Evolutionary conservation across 1,140 invertebrate genomes (phyloP), one percentile per base, ranked within the genome.

Genomic region (Tribolium madens): DNA sequence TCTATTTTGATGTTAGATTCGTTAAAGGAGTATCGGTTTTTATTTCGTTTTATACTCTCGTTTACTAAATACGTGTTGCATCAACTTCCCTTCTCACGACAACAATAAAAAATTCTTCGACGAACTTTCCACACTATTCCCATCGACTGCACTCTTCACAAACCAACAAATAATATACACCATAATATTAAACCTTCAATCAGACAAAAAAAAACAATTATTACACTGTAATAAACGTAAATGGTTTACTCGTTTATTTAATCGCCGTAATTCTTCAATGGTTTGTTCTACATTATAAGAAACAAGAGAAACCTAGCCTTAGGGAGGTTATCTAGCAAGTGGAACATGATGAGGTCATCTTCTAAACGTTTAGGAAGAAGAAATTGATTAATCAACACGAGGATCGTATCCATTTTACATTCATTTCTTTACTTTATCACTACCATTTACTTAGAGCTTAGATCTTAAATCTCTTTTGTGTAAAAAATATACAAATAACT

Each of bases 1-100:
- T 76, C 75, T 76, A 70, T 76, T 76, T 52, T 76, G 60, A 76
- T 76, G 75, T 76, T 70, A 76, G 75, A 60, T 70, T 76, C 75
- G 75, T 76, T 76, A 76, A 76, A 64, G 57, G 26, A 64, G 57
- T 64, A 64, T 75, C 73, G 73, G 21, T 75, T 75, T 75, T 75
- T 75, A 64, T 68, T 75, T 75, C 73, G 73, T 75, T 68, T 64
- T 75, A 64, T 75, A 48, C 46, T 64, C 33, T 75, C 73, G 57
- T 75, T 68, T 68, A 68, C 73, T 75, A 36, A 68, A 75, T 64
- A 64, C 48, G 48, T 64, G 57, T 64, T 64, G 57, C 57, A 64
- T 64, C 57, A 36, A 64, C 57, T 64, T 64, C 57, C 57, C 57
- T 64, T 64, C 57, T 64, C 57, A 64, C 57, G 57, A 64, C 26